Percentiles rank a stretch among this genome's conserved stretches.
These are phyloP conservation scores for Melanophora roralis DNA, from an alignment of 2,888 invertebrate species.

Conservation along the genomic window DNA sequence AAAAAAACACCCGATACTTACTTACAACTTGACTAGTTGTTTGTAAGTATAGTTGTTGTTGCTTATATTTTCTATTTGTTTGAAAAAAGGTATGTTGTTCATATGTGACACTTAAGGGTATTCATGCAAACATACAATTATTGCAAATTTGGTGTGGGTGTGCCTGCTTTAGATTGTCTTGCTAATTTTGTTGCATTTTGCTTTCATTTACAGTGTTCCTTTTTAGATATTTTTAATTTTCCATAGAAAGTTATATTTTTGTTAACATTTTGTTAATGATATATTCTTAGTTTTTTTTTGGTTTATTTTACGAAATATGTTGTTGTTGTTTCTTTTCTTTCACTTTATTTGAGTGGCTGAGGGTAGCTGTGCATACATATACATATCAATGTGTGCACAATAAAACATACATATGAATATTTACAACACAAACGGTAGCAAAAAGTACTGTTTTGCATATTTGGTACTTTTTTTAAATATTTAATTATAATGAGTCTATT, in stretches of 20 bases:
- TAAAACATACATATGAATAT: too few species aligned
- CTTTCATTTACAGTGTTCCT: slow-evolving; percentile 23
- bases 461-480: too few species aligned
- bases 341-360: slow-evolving; percentile 62
- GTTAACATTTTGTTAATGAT: slow-evolving; percentile 54
- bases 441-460: too few species aligned
- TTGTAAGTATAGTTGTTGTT: not conserved
- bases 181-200: slow-evolving; percentile 28
- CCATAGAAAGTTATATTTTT: slow-evolving; percentile 35
- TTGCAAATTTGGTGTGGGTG: slow-evolving; percentile 60
- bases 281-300: slow-evolving; percentile 54
- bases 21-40: slow-evolving; percentile 28
- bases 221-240: slow-evolving; percentile 28
- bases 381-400: not conserved
- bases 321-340: slow-evolving; percentile 51
- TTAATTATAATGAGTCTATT: too few species aligned
- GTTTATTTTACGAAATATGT: slow-evolving; percentile 38
- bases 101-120: slow-evolving; percentile 51
- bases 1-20: too few species aligned
- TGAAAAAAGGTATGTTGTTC: not conserved
- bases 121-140: slow-evolving; percentile 22
- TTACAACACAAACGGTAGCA: too few species aligned
- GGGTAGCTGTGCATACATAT: slow-evolving; percentile 28
- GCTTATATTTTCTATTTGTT: not conserved
- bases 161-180: slow-evolving; percentile 62